Percentiles rank a stretch among this genome's conserved stretches.
Evolutionary conservation across 2,888 invertebrate genomes (phyloP).

Genomic region (Drosophila niveifrons): DNA sequence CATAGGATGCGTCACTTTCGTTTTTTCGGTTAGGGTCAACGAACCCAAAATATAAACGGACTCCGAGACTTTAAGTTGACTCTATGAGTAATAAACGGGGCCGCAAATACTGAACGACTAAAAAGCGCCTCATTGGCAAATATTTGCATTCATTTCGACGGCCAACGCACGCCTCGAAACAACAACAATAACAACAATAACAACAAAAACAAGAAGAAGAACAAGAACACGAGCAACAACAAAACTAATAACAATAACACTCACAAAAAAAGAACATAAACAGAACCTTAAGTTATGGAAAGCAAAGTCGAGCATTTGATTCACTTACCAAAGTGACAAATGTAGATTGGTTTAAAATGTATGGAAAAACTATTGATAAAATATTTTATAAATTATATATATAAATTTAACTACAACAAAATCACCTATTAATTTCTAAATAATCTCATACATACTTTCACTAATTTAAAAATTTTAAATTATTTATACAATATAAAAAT

Average conservation of each 20-base stretch:
- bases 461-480: no score
- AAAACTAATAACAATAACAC: no score
- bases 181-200: conserved; percentile 19
- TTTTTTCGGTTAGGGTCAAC: conserved; percentile 16
- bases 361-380: no score
- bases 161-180: conserved; percentile 37
- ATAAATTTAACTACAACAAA: no score
- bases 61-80: conserved; percentile 34
- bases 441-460: no score
- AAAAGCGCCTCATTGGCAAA: conserved; percentile 65
- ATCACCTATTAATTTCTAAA: no score
- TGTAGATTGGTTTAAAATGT: no score
- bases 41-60: conserved; percentile 37
- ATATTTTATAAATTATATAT: no score
- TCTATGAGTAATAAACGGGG: conserved; percentile 68
- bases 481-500: no score
- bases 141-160: conserved; percentile 62
- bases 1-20: conserved; percentile 42
- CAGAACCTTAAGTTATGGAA: no score
- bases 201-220: neutral
- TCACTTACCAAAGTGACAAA: neutral
- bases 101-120: conserved; percentile 32
- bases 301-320: neutral
- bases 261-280: no score
- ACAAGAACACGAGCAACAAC: no score